These are phyloP conservation scores for Aspidapion aeneum DNA, from an alignment of 2,888 invertebrate species.

Conservation along the genomic window DNA sequence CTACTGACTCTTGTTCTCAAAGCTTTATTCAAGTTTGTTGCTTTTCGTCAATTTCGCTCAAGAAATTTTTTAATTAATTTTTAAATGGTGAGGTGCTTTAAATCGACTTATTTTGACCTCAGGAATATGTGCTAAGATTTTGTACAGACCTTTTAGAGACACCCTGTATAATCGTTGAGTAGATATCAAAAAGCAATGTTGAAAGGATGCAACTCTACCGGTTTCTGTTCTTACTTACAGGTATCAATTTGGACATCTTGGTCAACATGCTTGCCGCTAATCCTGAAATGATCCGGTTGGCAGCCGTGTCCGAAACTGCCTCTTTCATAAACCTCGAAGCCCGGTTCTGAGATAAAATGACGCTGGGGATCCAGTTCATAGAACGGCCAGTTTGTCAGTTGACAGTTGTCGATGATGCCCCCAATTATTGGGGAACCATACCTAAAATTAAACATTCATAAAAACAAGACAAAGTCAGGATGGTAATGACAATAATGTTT, in stretches of 20 bases:
- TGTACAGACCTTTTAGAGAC: too few relatives aligned
- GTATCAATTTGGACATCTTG: conserved; percentile 38
- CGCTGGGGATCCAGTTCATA: conserved; percentile 59
- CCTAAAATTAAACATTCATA: conserved; percentile 47
- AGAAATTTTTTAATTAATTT: too few relatives aligned
- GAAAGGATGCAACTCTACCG: too few relatives aligned
- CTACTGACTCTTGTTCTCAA: too few relatives aligned
- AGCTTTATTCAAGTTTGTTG: too few relatives aligned
- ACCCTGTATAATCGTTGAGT: too few relatives aligned
- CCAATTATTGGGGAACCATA: conserved; percentile 64
- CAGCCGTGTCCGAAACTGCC: conserved; percentile 82
- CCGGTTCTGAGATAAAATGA: conserved; percentile 58
- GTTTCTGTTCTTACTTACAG: conserved; percentile 35
- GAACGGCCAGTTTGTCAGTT: conserved; percentile 69
- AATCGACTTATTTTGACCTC: too few relatives aligned
- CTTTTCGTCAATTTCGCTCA: too few relatives aligned
- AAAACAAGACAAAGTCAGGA: background rate
- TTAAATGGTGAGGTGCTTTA: too few relatives aligned
- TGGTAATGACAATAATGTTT: background rate
- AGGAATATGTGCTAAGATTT: too few relatives aligned
- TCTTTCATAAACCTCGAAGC: conserved; percentile 74
- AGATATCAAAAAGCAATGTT: too few relatives aligned
- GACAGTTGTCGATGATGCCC: conserved; percentile 70
- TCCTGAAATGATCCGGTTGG: conserved; percentile 60
- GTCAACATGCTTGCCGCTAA: conserved; percentile 37